phyloP scores from a whole-genome alignment of 1,140 invertebrate species.

The Zaprionus camerounensis region DNA sequence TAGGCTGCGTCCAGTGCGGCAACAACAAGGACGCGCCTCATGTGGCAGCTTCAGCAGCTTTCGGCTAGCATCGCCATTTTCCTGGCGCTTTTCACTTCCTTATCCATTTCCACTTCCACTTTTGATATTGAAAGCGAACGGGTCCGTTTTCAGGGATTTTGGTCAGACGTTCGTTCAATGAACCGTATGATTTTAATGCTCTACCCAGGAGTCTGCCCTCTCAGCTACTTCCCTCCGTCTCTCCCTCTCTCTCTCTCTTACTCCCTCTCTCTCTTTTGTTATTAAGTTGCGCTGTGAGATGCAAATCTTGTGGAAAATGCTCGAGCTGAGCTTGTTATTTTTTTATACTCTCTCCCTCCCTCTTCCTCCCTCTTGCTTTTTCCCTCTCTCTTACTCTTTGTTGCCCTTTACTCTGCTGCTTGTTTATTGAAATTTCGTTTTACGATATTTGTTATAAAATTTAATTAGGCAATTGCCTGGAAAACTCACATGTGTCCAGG shows the following conservation, averaged over 20 bases:
- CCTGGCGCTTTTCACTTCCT: conserved; percentile 24
- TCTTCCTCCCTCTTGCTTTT: background rate
- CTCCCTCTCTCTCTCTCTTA: background rate
- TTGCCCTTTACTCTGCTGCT: background rate
- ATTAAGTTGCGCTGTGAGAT: conserved; percentile 42
- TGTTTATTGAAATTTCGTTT: conserved; percentile 77
- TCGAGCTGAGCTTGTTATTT: conserved; percentile 8
- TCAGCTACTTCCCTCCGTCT: background rate
- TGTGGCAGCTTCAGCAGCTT: conserved; percentile 7
- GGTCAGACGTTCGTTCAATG: conserved; percentile 65
- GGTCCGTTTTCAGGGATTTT: conserved; percentile 41
- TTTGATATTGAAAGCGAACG: conserved; percentile 69
- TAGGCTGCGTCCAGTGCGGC: conserved; percentile 22
- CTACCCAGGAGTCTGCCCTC: background rate
- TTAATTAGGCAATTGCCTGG: conserved; percentile 75
- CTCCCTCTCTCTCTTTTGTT: conserved; percentile 23
- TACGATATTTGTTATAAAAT: conserved; percentile 79
- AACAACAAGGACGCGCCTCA: conserved; percentile 56
- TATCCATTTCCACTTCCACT: conserved; percentile 64
- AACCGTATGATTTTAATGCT: conserved; percentile 79
- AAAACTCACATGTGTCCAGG: conserved; percentile 52
- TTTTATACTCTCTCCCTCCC: conserved; percentile 3
- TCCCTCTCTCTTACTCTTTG: background rate
- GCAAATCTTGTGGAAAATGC: conserved; percentile 50
- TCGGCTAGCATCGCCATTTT: conserved; percentile 24